phyloP scores from a whole-genome alignment of 23 tunicate genomes.

The Ciona savignyi region DNA sequence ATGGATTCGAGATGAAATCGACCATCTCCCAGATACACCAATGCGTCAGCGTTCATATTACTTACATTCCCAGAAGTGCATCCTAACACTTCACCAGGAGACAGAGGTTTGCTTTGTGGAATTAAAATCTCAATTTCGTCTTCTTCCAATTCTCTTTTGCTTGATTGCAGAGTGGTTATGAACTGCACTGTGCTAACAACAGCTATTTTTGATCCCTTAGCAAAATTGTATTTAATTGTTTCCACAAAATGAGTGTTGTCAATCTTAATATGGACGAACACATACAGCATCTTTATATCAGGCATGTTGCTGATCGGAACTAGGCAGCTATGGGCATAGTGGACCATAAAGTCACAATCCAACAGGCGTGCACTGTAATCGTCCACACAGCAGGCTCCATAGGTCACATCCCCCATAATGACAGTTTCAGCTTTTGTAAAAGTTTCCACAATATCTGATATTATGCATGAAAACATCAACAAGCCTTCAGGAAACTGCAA shows the following conservation, averaged over 20 bases:
- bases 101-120: conserved; percentile 73
- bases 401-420: conserved; percentile 96
- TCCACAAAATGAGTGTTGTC: conserved; percentile 82
- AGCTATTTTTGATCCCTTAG: conserved; percentile 35
- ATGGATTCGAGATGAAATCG: conserved; percentile 95
- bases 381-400: conserved; percentile 99
- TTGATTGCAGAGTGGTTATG: conserved; percentile 62
- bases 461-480: conserved; percentile 79
- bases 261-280: conserved; percentile 89
- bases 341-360: conserved; percentile 94
- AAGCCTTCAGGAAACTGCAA: conserved; percentile 97
- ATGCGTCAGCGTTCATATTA: conserved; percentile 42
- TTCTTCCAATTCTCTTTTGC: conserved; percentile 37
- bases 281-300: conserved; percentile 93
- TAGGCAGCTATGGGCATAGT: conserved; percentile 94
- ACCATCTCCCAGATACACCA: conserved; percentile 91
- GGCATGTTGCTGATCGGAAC: conserved; percentile 93
- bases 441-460: conserved; percentile 86
- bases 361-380: conserved; percentile 77
- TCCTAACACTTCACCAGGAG: conserved; percentile 95
- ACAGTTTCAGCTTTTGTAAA: conserved; percentile 89
- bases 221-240: conserved; percentile 58
- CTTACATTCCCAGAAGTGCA: conserved; percentile 70
- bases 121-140: conserved; percentile 48
- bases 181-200: conserved; percentile 95